Conservation (phyloP, 2,113 vertebrate species). For the Argyrosomus japonicus region DNA sequence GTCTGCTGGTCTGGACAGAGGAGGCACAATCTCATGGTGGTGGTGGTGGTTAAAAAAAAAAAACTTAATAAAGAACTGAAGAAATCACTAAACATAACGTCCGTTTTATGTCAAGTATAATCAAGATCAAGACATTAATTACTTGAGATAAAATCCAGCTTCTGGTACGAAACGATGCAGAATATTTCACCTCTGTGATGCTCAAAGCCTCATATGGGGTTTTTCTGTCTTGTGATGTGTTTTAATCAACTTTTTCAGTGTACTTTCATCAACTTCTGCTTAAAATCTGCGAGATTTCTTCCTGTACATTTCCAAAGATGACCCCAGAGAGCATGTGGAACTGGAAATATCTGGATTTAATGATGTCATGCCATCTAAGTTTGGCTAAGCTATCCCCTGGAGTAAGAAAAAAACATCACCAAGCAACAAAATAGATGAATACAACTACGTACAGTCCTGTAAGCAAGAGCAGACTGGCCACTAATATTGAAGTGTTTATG, state of each 20-base stretch:
- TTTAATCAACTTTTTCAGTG: constrained; percentile 9
- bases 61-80: not conserved
- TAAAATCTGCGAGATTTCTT: not conserved
- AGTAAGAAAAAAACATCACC: constrained; percentile 18
- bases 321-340: constrained; percentile 30
- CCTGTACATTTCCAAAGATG: not conserved
- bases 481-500: not conserved
- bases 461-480: not conserved
- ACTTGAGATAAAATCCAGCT: not conserved
- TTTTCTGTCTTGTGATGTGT: not conserved
- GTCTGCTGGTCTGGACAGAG: constrained; percentile 53
- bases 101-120: constrained; percentile 8
- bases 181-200: not conserved
- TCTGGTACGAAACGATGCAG: constrained; percentile 13
- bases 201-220: not conserved
- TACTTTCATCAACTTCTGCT: not conserved
- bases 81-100: not conserved
- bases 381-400: constrained; percentile 13
- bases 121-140: constrained; percentile 4
- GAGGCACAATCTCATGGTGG: constrained; percentile 15
- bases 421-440: constrained; percentile 19
- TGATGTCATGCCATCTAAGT: constrained; percentile 9
- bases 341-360: constrained; percentile 15
- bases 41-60: not conserved
- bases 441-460: not conserved